These are phyloP conservation scores for Diplogasteroides magnus DNA, from an alignment of 1,140 invertebrate species.

Conservation along the genomic window DNA sequence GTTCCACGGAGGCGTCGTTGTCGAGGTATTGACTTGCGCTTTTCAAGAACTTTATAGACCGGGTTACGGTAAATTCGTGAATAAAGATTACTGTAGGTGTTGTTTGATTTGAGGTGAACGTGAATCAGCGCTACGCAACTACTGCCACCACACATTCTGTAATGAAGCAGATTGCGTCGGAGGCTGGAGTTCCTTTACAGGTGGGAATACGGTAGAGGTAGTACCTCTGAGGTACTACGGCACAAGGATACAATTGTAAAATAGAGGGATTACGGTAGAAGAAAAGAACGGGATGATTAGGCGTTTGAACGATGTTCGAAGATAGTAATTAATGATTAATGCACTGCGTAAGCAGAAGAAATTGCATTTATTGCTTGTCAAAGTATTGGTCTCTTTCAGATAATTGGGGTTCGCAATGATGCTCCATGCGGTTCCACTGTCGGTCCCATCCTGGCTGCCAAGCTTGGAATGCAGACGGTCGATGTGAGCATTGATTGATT, in stretches of 20 bases:
- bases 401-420: slow-evolving; percentile 60
- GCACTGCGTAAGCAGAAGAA: no score
- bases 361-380: no score
- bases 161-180: slow-evolving; percentile 56
- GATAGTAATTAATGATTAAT: no score
- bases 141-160: slow-evolving; percentile 58
- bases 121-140: slow-evolving; percentile 60
- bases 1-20: slow-evolving; percentile 56
- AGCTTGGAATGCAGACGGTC: slow-evolving; percentile 58
- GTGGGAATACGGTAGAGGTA: slow-evolving; percentile 10
- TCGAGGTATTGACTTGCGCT: slow-evolving; percentile 47
- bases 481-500: slow-evolving; percentile 47
- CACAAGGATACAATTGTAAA: no score
- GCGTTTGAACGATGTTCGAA: no score
- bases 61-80: not conserved
- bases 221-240: no score
- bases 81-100: not conserved
- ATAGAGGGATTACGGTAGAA: no score
- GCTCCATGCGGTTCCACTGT: slow-evolving; percentile 60
- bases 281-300: no score
- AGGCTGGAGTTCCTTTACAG: slow-evolving; percentile 55
- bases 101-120: slow-evolving; percentile 46
- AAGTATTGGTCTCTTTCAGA: no score
- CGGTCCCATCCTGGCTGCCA: slow-evolving; percentile 59
- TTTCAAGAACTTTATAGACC: no score